Base-by-base conservation (phyloP, 2,888 invertebrate genomes). In the Ganaspis brasiliensis region DNA sequence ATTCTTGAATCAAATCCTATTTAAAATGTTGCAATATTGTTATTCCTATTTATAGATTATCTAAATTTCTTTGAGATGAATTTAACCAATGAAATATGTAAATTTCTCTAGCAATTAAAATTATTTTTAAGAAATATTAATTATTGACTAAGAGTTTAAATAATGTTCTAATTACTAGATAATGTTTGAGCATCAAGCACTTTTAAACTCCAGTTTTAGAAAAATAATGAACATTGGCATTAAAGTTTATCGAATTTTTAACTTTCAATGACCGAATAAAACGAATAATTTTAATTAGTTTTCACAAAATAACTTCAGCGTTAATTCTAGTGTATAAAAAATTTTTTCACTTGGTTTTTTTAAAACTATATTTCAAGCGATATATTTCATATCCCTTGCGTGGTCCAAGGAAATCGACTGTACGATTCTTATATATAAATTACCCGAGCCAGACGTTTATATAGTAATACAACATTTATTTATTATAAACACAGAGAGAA, bases 401-500 rank as follows among this genome's bases (percentile, higher is more conserved):
- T 81, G 84, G 79, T 63, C 82, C 81, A 83, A 84, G 83, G 81
- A 81, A 82, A 74, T 82, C 81, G 81, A 82, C 75, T 84, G 85
- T 83, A 84, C 82, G 83, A 82, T 85, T 81, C 78, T 81, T 55
- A 77, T 73, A 57, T 79, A 84, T 84, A 83, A 83, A 73, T 79
- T 67, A 67, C 85, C 84, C 82, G 84, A 87, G 84, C 84, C 87
- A 86, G 83, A 84, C 83, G 81, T 85, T 86, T 84, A 84, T 85
- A 87, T 83, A 79, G 79, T 84, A 86, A 86, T 82, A 84, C 84
- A 83, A 85, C 75, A 85, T 87, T 86, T 85, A 85, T 87, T 87
- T 87, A 87, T 87, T 84, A 83, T 84, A 85, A 49, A 84, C 73
- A 81, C 40, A 72, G 35, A 78, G 71, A 71, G 57, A 76, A 79